A percentile compares a stretch with the other conserved stretches of the same genome.
phyloP scores from a whole-genome alignment of 2,113 vertebrate species.

The Struthio camelus region DNA sequence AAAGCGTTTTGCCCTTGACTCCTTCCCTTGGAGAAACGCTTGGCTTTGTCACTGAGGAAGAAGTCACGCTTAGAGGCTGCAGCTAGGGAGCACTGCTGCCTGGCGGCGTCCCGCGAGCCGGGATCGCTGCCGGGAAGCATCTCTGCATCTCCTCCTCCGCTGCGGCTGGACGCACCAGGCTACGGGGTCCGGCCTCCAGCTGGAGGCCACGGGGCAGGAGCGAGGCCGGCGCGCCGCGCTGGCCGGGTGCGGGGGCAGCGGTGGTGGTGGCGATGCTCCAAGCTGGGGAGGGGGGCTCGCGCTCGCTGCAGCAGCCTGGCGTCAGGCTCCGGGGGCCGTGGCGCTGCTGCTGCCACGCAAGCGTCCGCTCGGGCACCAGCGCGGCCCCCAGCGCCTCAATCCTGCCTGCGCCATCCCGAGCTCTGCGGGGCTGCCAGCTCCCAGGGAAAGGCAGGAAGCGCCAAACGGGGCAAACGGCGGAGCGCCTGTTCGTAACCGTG shows the following conservation, averaged over 20 bases:
- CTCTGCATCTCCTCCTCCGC: not conserved
- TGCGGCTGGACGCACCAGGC: not conserved
- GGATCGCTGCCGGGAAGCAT: not conserved
- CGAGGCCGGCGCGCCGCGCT: rapidly evolving
- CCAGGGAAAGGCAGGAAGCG: not conserved
- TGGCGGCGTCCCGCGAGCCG: not conserved
- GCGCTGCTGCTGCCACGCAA: too few relatives aligned
- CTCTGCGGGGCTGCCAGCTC: not conserved
- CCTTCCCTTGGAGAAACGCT: not conserved
- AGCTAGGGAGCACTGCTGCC: not conserved
- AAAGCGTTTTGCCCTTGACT: not conserved
- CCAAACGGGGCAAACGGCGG: not conserved
- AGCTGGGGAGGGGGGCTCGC: too few relatives aligned
- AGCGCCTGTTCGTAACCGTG: not conserved
- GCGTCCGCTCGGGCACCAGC: too few relatives aligned
- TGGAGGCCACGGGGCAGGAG: not conserved
- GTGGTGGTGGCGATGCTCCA: too few relatives aligned
- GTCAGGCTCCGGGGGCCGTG: too few relatives aligned
- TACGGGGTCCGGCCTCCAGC: not conserved
- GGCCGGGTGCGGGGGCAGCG: not conserved
- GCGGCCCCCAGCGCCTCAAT: too few relatives aligned
- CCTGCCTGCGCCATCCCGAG: too few relatives aligned
- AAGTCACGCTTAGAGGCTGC: not conserved
- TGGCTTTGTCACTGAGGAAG: not conserved
- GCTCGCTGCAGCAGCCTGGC: too few relatives aligned